These are phyloP conservation scores for Coracopsis vasa DNA, from an alignment of 2,113 vertebrate species.

Conservation along the genomic window DNA sequence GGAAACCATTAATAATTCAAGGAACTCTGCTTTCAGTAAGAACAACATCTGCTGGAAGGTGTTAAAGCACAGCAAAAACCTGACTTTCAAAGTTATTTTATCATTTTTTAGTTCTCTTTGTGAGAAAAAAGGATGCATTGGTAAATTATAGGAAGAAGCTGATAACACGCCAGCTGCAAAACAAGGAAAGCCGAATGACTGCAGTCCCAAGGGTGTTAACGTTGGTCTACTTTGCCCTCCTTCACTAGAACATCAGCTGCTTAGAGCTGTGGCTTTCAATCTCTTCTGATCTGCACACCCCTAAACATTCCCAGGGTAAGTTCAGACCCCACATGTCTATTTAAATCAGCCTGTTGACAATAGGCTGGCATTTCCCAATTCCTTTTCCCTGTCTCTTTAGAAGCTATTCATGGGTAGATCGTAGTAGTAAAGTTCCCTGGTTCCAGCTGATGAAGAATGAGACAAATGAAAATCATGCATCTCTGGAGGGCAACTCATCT, in stretches of 20 bases:
- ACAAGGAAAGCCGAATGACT: neutral
- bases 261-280: neutral
- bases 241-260: neutral
- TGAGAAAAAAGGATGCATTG: neutral
- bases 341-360: neutral
- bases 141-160: neutral
- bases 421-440: neutral
- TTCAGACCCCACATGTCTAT: neutral
- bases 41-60: slow-evolving; percentile 65
- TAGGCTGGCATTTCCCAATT: neutral
- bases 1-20: slow-evolving; percentile 74
- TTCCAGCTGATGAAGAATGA: neutral
- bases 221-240: neutral
- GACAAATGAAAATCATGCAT: neutral
- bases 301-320: neutral
- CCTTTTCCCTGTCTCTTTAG: neutral
- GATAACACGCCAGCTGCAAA: neutral
- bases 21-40: slow-evolving; percentile 50
- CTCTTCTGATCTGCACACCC: neutral
- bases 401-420: neutral
- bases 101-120: neutral
- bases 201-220: neutral
- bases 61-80: slow-evolving; percentile 38
- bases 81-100: slow-evolving; percentile 43
- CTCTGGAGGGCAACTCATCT: neutral